phyloP scores from a whole-genome alignment of 2,888 invertebrate species.

The Macrophya alboannulata region DNA sequence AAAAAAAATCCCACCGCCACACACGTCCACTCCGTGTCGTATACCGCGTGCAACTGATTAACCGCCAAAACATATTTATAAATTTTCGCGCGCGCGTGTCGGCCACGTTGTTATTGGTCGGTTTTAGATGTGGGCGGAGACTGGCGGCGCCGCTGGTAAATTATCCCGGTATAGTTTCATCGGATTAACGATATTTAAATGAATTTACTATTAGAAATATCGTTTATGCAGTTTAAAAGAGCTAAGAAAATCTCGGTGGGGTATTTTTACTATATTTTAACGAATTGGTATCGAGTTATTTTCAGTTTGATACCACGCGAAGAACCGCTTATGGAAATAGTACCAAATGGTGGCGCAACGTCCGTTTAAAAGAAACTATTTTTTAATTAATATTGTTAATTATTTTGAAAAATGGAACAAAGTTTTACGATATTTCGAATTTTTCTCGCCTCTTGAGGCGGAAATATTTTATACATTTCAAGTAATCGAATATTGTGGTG shows the following conservation, averaged over 20 bases:
- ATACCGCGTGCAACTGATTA: conserved; percentile 77
- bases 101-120: background rate
- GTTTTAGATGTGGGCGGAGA: conserved; percentile 8
- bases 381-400: background rate
- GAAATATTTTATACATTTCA: background rate
- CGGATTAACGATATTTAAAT: conserved; percentile 15
- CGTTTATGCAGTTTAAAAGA: background rate
- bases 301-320: conserved; percentile 17
- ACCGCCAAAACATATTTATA: conserved; percentile 77
- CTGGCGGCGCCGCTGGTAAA: conserved; percentile 15
- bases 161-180: conserved; percentile 18
- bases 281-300: background rate
- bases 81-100: conserved; percentile 63
- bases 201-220: background rate
- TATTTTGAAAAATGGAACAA: background rate
- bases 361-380: background rate
- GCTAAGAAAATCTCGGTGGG: background rate
- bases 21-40: conserved; percentile 57
- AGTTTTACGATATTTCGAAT: background rate
- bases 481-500: conserved; percentile 56
- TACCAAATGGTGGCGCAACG: conserved; percentile 36
- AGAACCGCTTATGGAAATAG: conserved; percentile 21
- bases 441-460: background rate
- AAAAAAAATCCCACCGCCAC: conserved; percentile 23
- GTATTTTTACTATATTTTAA: background rate